Conservation (phyloP, 2,797 vertebrate species). For the Dermochelys coriacea region DNA sequence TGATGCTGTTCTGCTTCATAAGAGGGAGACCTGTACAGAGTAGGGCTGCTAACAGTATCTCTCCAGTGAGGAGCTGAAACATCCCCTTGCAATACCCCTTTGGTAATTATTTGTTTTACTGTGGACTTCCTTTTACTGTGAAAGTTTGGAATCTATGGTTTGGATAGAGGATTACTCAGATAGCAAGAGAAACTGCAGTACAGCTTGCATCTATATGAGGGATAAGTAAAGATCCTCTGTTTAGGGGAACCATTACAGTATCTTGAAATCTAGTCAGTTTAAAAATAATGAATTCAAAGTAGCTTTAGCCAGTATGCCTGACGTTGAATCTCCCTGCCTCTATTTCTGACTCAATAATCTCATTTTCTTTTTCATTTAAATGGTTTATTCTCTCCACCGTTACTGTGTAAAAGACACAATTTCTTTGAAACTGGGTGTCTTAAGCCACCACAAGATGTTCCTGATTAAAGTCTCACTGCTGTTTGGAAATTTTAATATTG, state of each 20-base stretch:
- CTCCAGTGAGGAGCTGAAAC: neutral
- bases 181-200: neutral
- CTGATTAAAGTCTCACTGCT: neutral
- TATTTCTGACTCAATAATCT: neutral
- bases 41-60: neutral
- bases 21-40: neutral
- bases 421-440: neutral
- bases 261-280: neutral
- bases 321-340: neutral
- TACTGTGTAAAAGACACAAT: neutral
- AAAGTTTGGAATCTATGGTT: neutral
- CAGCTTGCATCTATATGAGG: neutral
- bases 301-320: neutral
- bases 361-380: neutral
- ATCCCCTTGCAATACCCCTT: neutral
- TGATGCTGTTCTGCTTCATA: neutral
- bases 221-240: neutral
- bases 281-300: neutral
- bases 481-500: neutral
- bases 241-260: neutral
- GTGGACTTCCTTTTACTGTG: neutral
- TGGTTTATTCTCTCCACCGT: neutral
- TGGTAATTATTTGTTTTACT: neutral
- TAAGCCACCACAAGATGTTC: conserved; percentile 6
- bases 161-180: no score